Conservation (phyloP, 2,113 vertebrate species). For the Cochlearius cochlearius region DNA sequence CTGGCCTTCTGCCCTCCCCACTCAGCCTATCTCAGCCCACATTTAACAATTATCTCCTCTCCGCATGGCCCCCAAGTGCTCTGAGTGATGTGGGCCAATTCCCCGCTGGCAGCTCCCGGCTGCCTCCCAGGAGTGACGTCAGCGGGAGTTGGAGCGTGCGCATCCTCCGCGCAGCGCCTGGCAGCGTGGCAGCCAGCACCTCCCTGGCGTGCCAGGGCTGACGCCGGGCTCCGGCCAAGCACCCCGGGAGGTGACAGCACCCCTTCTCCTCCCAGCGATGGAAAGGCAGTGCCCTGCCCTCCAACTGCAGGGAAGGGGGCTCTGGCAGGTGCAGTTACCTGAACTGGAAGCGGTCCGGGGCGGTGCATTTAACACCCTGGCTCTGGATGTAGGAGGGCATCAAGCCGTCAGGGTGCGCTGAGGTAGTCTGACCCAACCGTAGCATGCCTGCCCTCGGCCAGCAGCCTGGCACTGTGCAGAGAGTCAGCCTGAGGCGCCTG, state of each 20-base stretch:
- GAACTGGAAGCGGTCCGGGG: not conserved
- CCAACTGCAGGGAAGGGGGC: not conserved
- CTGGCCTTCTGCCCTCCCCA: constrained; percentile 29
- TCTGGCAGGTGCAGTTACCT: not conserved
- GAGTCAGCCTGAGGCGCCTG: not conserved
- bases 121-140: constrained; percentile 47
- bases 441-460: not conserved
- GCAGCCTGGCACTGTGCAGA: not conserved
- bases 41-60: constrained; percentile 57
- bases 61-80: not conserved
- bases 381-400: not conserved
- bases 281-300: not conserved
- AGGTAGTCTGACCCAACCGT: not conserved
- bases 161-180: not conserved
- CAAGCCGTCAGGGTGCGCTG: not conserved
- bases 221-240: rapidly evolving
- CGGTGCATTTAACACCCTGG: not conserved
- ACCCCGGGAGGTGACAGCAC: not conserved
- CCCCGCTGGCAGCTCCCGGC: constrained; percentile 24
- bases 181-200: not conserved
- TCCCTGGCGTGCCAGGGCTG: not conserved
- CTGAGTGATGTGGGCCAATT: constrained; percentile 8
- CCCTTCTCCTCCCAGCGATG: not conserved
- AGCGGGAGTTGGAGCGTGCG: not conserved
- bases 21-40: constrained; percentile 58